Evolutionary conservation across 1,140 invertebrate genomes (phyloP), one percentile per base, ranked within the genome.

Genomic region (Hycleus cichorii): DNA sequence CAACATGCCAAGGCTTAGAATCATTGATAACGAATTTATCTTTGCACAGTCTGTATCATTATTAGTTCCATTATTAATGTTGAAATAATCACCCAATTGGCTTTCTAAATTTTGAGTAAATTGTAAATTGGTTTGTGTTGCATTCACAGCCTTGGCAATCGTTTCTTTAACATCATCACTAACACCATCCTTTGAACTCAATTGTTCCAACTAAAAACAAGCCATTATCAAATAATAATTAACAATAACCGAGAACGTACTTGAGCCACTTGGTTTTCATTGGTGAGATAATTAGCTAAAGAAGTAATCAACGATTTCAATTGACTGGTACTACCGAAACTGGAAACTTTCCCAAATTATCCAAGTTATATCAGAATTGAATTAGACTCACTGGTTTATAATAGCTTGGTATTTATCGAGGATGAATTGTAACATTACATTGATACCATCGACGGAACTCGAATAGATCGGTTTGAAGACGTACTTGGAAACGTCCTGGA

Each of bases 341-440:
- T 50, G n/a, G 7, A 32, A 32, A 4, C 3, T 32, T 10, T 65
- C 70, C 76, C 82, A 80, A 75, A 68, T 39, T 73, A 18, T 18
- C 18, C 18, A 18, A 18, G 18, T 18, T 18, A 18, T 18, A 18
- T 18, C 1, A 18, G 18, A 18, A 18, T 18, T 18, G 18, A 18
- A 18, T 18, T 18, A 32, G 7, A 32, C 32, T 32, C 7, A 32
- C 32, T 32, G 32, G 1, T 32, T 32, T 5, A 32, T 7, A 32
- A 32, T 32, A 32, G 32, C 32, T 4, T 32, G 4, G 7, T 32
- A 32, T 5, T 32, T 32, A 32, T 32, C 32, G 4, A 32, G 4
- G 7, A 32, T 32, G 32, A 32, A 32, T 32, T 32, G 32, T 32
- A 32, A 5, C 7, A 3, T 32, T 32, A 7, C 7, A 4, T 32